Percentiles rank a stretch among this genome's conserved stretches.
phyloP scores from a whole-genome alignment of 2,113 vertebrate genomes.

The Podarcis cretensis region DNA sequence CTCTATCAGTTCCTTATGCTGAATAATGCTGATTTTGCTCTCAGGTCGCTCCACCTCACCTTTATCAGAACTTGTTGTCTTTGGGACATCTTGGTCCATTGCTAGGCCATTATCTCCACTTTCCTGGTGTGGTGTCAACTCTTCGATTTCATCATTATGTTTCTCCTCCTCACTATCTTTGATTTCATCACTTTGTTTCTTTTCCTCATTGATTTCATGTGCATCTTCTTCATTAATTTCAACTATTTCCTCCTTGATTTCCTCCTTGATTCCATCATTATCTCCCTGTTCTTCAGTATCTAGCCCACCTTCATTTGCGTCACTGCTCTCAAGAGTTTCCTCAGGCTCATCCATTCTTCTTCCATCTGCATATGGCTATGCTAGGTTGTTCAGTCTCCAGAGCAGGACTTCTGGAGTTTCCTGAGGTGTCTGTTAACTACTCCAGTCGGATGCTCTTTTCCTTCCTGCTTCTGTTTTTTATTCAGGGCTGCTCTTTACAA shows the following conservation, averaged over 20 bases:
- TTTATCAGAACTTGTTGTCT: not conserved
- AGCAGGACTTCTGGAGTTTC: too few relatives aligned
- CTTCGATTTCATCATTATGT: not conserved
- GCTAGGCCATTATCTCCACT: not conserved
- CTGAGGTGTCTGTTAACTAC: not conserved
- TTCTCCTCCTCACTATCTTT: not conserved
- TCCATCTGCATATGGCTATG: not conserved
- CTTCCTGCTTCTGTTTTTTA: not conserved
- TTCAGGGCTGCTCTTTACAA: not conserved
- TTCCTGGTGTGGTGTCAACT: not conserved
- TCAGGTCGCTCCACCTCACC: not conserved
- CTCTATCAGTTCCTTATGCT: not conserved
- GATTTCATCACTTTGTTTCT: not conserved
- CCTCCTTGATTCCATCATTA: not conserved
- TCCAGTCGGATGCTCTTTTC: not conserved
- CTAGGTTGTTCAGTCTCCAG: not conserved
- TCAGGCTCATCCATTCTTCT: not conserved
- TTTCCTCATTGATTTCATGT: not conserved
- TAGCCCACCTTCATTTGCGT: not conserved
- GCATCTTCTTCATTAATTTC: not conserved
- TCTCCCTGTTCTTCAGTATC: not conserved
- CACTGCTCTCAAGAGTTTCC: not conserved
- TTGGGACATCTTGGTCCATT: not conserved
- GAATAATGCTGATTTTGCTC: slow-evolving; percentile 12
- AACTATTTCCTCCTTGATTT: not conserved